Conservation (phyloP, 2,888 invertebrate species). For the Lordiphosa fenestrarum region DNA sequence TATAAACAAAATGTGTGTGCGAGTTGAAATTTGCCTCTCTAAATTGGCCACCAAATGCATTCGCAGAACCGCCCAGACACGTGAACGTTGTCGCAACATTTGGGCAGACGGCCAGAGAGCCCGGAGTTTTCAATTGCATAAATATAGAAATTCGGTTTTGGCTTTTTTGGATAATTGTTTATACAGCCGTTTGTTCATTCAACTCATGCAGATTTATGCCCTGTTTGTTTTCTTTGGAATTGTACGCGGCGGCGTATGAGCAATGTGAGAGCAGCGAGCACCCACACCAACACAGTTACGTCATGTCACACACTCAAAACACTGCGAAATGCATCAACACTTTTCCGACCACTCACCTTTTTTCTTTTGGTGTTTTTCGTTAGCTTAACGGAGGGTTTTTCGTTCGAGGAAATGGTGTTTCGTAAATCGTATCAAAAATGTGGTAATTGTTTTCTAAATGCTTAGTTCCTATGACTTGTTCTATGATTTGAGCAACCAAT, state of each 20-base stretch:
- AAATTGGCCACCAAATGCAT: slow-evolving; percentile 25
- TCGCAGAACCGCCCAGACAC: slow-evolving; percentile 24
- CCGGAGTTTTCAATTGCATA: neutral
- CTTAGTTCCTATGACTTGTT: slow-evolving; percentile 15
- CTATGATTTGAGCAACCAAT: slow-evolving; percentile 7
- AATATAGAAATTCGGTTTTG: slow-evolving; percentile 4
- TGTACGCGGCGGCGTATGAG: slow-evolving; percentile 61
- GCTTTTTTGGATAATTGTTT: neutral
- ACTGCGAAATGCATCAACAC: slow-evolving; percentile 33
- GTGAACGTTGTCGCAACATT: slow-evolving; percentile 26
- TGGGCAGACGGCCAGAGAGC: slow-evolving; percentile 30
- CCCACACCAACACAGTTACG: slow-evolving; percentile 10
- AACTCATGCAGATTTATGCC: slow-evolving; percentile 29
- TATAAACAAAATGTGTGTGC: slow-evolving; percentile 54
- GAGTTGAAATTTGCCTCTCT: neutral
- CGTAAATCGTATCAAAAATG: slow-evolving; percentile 39
- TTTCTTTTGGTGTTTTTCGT: slow-evolving; percentile 28
- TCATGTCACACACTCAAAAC: slow-evolving; percentile 20
- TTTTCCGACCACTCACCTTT: slow-evolving; percentile 61
- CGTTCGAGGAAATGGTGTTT: slow-evolving; percentile 11
- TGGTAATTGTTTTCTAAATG: slow-evolving; percentile 35
- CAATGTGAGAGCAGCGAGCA: slow-evolving; percentile 35
- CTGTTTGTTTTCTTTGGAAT: slow-evolving; percentile 42
- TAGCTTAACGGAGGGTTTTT: slow-evolving; percentile 18
- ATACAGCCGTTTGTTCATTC: slow-evolving; percentile 25